Conservation (phyloP, 2,797 vertebrate genomes). For the Loriculus beryllinus region DNA sequence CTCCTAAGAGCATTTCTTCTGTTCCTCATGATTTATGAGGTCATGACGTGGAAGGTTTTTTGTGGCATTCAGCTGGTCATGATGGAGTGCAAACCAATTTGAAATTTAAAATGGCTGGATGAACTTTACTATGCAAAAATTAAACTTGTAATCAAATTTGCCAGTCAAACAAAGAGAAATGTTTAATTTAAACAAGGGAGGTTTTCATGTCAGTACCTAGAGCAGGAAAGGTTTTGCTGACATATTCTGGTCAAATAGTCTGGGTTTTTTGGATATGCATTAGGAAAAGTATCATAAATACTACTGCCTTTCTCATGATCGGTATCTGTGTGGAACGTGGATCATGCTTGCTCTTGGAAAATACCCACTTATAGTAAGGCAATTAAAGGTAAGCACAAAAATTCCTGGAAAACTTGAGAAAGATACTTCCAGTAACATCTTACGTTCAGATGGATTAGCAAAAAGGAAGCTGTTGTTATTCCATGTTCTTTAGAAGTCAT, state of each 20-base stretch:
- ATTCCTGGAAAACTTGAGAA: not conserved
- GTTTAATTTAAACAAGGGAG: not conserved
- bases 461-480: not conserved
- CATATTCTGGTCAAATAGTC: not conserved
- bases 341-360: not conserved
- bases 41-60: not conserved
- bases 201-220: not conserved
- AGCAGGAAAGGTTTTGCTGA: not conserved
- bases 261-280: not conserved
- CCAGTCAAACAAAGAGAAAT: not conserved
- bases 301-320: not conserved
- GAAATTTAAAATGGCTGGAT: not conserved
- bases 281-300: not conserved
- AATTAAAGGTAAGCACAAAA: not conserved
- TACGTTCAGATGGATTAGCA: not conserved
- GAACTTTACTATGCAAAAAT: not conserved
- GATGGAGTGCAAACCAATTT: not conserved
- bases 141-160: not conserved
- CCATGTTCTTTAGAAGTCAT: not conserved
- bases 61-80: not conserved
- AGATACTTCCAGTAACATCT: not conserved
- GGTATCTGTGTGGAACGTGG: not conserved
- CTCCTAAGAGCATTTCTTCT: not conserved
- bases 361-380: not conserved
- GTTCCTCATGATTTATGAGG: not conserved